Percentiles rank a stretch among this genome's conserved stretches.
Conservation (phyloP, 2,797 vertebrate species). For the Martes flavigula region DNA sequence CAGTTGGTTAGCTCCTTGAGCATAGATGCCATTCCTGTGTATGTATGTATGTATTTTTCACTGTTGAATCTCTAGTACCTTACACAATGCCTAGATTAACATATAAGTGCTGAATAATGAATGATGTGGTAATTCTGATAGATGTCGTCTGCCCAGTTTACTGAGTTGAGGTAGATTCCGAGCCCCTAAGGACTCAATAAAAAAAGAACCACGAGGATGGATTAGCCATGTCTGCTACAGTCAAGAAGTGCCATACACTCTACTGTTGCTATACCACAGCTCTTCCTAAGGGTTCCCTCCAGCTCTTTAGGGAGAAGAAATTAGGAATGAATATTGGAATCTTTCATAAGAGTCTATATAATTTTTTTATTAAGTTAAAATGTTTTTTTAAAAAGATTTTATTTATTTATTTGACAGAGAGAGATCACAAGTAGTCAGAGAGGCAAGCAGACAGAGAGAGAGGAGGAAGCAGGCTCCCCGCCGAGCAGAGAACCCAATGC, state of each 20-base stretch:
- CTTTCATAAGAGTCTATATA: background rate
- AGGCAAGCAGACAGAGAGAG: too few species aligned
- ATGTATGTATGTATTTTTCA: background rate
- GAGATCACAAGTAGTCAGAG: too few species aligned
- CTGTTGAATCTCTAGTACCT: background rate
- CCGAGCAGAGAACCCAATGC: too few species aligned
- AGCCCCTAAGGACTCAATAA: background rate
- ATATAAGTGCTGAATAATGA: background rate
- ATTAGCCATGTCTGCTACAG: background rate
- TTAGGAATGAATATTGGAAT: background rate
- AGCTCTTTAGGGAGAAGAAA: background rate
- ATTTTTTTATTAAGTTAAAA: background rate
- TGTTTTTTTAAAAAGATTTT: too few species aligned
- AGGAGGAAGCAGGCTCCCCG: too few species aligned
- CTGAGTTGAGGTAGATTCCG: background rate
- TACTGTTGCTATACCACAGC: accelerated
- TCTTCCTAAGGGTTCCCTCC: background rate
- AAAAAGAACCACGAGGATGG: background rate
- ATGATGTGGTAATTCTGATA: background rate
- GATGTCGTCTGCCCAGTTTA: background rate
- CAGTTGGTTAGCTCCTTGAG: background rate
- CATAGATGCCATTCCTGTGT: background rate
- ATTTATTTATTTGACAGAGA: too few species aligned
- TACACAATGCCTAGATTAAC: background rate
- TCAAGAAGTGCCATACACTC: background rate